Evolutionary conservation across 2,113 vertebrate species (phyloP).

Genomic region (Oreocharis arfaki): DNA sequence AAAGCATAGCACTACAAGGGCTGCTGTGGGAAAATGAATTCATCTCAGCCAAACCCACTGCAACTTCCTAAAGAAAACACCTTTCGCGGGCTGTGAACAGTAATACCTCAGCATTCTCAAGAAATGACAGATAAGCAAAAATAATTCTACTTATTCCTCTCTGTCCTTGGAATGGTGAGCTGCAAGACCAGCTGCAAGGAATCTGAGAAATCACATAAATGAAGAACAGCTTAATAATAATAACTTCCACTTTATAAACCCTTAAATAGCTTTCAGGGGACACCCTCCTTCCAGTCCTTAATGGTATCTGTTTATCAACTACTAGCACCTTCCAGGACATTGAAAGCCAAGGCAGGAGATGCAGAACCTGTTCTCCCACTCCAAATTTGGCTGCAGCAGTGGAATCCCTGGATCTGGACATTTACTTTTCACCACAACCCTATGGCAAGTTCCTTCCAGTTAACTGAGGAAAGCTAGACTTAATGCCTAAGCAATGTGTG

Average conservation of each 20-base stretch:
- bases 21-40: background rate
- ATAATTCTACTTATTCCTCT: background rate
- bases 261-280: background rate
- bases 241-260: background rate
- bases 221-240: background rate
- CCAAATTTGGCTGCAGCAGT: rapidly evolving
- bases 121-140: background rate
- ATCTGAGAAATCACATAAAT: background rate
- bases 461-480: background rate
- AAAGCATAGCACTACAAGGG: background rate
- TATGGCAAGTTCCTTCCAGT: background rate
- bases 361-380: background rate
- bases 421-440: background rate
- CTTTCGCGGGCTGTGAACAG: background rate
- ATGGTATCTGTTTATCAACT: background rate
- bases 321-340: background rate
- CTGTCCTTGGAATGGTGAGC: background rate
- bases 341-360: background rate
- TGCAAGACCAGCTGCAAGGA: background rate
- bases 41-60: background rate
- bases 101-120: background rate
- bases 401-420: background rate
- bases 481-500: background rate
- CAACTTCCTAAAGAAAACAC: background rate
- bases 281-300: background rate